phyloP scores from a whole-genome alignment of 2,888 invertebrate genomes.

The Pediacus dermestoides region DNA sequence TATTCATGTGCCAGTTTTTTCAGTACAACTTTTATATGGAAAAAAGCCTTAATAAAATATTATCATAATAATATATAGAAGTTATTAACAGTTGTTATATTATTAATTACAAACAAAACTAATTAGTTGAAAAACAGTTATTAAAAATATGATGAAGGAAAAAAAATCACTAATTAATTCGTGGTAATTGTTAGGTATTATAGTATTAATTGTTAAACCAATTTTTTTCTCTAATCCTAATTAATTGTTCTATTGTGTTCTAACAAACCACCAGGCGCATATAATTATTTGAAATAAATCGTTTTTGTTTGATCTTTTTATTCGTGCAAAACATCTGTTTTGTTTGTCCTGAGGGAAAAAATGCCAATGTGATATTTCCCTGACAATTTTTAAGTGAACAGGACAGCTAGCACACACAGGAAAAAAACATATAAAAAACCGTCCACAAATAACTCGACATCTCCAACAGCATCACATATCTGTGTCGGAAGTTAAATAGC shows the following conservation, averaged over 20 bases:
- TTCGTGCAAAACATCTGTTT: no score
- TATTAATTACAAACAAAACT: slow-evolving; percentile 17
- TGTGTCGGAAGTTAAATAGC: slow-evolving; percentile 49
- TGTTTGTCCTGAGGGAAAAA: no score
- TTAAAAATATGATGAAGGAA: slow-evolving; percentile 9
- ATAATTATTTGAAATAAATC: no score
- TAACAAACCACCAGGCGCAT: no score
- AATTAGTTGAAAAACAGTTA: slow-evolving; percentile 13
- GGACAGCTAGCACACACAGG: slow-evolving; percentile 24
- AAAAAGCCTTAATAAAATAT: no score
- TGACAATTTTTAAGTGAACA: slow-evolving; percentile 38
- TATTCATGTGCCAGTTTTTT: slow-evolving; percentile 5
- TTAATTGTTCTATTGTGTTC: no score
- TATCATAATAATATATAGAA: no score
- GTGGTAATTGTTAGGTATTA: no score
- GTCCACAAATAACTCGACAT: slow-evolving; percentile 44
- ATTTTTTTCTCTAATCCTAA: no score
- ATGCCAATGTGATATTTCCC: slow-evolving; percentile 33
- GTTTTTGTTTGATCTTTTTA: no score
- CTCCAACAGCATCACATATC: slow-evolving; percentile 36
- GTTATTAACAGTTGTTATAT: slow-evolving; percentile 17
- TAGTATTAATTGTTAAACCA: no score
- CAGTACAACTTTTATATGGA: no score
- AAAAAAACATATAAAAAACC: slow-evolving; percentile 35
- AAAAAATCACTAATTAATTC: slow-evolving; percentile 14